phyloP scores from a whole-genome alignment of 2,797 vertebrate genomes.

The Argya squamiceps region DNA sequence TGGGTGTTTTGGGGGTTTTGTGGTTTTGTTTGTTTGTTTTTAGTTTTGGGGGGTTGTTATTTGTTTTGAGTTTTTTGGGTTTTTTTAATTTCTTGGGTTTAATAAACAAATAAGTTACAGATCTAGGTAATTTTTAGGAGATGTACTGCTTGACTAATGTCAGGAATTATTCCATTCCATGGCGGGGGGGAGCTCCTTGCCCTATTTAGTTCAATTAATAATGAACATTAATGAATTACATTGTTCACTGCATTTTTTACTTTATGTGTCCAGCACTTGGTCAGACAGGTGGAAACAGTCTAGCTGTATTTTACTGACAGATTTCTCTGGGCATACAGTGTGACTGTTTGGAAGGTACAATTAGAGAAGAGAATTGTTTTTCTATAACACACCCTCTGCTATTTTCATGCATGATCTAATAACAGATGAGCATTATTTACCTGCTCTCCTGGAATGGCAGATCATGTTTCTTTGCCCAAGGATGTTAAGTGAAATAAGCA shows the following conservation, averaged over 20 bases:
- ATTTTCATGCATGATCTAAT: background rate
- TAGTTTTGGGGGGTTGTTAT: background rate
- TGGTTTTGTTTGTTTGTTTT: background rate
- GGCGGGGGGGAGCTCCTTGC: background rate
- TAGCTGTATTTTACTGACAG: background rate
- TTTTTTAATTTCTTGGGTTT: background rate
- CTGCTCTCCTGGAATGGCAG: background rate
- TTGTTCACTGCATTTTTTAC: slow-evolving; percentile 11
- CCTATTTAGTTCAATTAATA: slow-evolving; percentile 3
- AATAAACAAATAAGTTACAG: background rate
- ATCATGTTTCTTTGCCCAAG: background rate
- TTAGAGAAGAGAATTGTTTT: background rate
- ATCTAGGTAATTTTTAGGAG: background rate
- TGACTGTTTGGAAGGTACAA: background rate
- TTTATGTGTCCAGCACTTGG: background rate
- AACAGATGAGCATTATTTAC: background rate
- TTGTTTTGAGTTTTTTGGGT: background rate
- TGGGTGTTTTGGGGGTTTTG: background rate
- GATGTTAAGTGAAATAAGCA: background rate
- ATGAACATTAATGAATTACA: background rate
- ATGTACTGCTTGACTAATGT: background rate
- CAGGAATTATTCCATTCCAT: background rate
- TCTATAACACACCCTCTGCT: background rate
- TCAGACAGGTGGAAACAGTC: background rate
- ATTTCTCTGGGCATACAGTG: background rate